A percentile compares a stretch with the other conserved stretches of the same genome.
These are phyloP conservation scores for Daboia siamensis DNA, from an alignment of 2,113 vertebrate genomes.

Conservation along the genomic window DNA sequence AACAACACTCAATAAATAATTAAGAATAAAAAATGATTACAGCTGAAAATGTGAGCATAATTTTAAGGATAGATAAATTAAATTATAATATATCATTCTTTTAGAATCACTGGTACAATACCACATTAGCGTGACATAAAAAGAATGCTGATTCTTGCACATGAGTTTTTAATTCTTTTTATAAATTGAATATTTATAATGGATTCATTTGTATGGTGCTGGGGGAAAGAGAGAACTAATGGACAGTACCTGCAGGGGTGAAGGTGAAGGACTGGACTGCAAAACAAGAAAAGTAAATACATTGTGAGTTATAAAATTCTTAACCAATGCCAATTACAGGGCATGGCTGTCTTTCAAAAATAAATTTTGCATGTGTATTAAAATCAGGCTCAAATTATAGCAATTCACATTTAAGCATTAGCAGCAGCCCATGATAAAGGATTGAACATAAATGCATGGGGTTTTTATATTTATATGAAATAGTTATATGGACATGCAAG, in stretches of 20 bases:
- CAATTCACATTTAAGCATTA: slow-evolving; percentile 58
- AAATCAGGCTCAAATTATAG: slow-evolving; percentile 37
- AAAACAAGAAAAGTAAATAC: slow-evolving; percentile 90
- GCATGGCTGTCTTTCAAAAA: slow-evolving; percentile 25
- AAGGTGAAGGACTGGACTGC: slow-evolving; percentile 90
- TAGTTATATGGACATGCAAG: slow-evolving; percentile 14
- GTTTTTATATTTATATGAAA: background rate
- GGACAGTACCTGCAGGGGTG: slow-evolving; percentile 88
- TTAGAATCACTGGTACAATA: slow-evolving; percentile 6
- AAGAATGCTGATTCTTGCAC: slow-evolving; percentile 23
- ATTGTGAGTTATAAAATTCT: slow-evolving; percentile 75
- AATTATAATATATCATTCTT: background rate
- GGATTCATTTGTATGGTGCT: slow-evolving; percentile 36
- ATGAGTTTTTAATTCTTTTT: slow-evolving; percentile 29
- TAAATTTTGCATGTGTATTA: slow-evolving; percentile 2
- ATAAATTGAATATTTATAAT: slow-evolving; percentile 25
- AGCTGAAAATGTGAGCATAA: slow-evolving; percentile 16
- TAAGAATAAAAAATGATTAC: slow-evolving; percentile 24
- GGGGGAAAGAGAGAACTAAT: slow-evolving; percentile 76
- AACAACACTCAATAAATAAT: slow-evolving; percentile 10
- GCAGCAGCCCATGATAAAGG: slow-evolving; percentile 67
- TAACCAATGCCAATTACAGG: slow-evolving; percentile 29
- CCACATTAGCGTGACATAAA: slow-evolving; percentile 33
- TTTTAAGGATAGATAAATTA: slow-evolving; percentile 14
- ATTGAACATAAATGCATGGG: slow-evolving; percentile 13